phyloP scores from a whole-genome alignment of 2,888 invertebrate species.

The Smittia aterrima region DNA sequence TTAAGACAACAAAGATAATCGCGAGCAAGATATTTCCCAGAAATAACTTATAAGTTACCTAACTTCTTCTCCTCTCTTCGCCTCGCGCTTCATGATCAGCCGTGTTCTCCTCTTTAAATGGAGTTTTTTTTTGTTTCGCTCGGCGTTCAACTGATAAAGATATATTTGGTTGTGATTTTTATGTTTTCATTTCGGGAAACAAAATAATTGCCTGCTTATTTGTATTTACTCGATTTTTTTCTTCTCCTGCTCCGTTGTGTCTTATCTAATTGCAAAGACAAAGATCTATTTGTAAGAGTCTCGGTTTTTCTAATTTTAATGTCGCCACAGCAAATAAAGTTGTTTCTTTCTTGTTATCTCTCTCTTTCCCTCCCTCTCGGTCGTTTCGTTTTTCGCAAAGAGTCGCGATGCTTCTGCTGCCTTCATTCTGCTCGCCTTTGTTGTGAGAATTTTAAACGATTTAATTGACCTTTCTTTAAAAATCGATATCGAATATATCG shows the following conservation, averaged over 20 bases:
- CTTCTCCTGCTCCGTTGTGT: background rate
- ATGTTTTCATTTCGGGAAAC: conserved; percentile 33
- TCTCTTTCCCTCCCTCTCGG: no score
- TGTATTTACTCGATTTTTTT: conserved; percentile 18
- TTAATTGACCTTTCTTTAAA: conserved; percentile 38
- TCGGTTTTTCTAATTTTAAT: conserved; percentile 25
- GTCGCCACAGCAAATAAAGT: conserved; percentile 32
- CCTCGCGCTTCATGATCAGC: background rate
- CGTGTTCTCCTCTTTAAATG: conserved; percentile 17
- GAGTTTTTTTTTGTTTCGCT: conserved; percentile 38
- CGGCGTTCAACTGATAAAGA: conserved; percentile 25
- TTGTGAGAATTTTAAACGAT: conserved; percentile 17
- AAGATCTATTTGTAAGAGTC: conserved; percentile 5
- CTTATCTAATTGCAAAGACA: conserved; percentile 18
- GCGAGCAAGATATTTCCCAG: conserved; percentile 40
- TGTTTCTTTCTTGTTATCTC: background rate
- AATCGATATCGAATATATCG: conserved; percentile 38
- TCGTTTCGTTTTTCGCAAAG: background rate
- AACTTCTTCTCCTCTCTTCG: conserved; percentile 9
- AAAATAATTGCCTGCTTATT: conserved; percentile 35
- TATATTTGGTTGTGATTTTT: conserved; percentile 29
- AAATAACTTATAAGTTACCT: conserved; percentile 38
- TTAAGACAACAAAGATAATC: conserved; percentile 41
- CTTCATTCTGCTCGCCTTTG: background rate
- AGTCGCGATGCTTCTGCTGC: background rate